These are phyloP conservation scores for Phylloscopus collybita DNA, from an alignment of 2,797 vertebrate species.

Conservation along the genomic window DNA sequence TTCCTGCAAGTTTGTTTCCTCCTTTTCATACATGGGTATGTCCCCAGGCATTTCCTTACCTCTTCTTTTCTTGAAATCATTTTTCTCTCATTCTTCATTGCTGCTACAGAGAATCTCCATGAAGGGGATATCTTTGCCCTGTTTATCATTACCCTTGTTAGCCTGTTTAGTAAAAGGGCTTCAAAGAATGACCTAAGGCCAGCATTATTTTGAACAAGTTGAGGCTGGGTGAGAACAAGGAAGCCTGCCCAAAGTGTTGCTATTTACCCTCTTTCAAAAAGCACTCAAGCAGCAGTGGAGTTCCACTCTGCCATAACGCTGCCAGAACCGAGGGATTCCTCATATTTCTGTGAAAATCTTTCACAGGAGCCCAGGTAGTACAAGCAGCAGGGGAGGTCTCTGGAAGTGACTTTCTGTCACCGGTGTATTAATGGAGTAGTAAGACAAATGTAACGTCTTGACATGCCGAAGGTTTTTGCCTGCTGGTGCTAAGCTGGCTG, in stretches of 20 bases:
- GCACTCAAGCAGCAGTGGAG: neutral
- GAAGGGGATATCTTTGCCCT: neutral
- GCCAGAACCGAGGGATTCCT: neutral
- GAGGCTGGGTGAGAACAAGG: neutral
- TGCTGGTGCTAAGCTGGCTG: constrained; percentile 37
- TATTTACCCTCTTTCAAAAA: neutral
- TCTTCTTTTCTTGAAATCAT: neutral
- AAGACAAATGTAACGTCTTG: neutral
- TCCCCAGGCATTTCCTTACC: neutral
- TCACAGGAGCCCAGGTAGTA: neutral
- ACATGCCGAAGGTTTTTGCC: neutral
- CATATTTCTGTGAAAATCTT: constrained; percentile 2
- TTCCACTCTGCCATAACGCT: neutral
- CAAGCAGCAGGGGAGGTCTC: constrained; percentile 25
- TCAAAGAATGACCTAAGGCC: neutral
- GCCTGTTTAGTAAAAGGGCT: neutral
- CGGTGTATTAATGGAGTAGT: neutral
- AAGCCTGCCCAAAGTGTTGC: neutral
- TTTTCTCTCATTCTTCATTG: neutral
- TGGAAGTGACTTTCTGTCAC: constrained; percentile 60
- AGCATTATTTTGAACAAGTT: neutral
- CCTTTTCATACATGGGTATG: neutral
- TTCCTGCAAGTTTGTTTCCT: neutral
- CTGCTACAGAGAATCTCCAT: neutral
- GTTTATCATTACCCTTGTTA: neutral